These are phyloP conservation scores for Leucoma salicis DNA, from an alignment of 2,888 invertebrate species.

Conservation along the genomic window DNA sequence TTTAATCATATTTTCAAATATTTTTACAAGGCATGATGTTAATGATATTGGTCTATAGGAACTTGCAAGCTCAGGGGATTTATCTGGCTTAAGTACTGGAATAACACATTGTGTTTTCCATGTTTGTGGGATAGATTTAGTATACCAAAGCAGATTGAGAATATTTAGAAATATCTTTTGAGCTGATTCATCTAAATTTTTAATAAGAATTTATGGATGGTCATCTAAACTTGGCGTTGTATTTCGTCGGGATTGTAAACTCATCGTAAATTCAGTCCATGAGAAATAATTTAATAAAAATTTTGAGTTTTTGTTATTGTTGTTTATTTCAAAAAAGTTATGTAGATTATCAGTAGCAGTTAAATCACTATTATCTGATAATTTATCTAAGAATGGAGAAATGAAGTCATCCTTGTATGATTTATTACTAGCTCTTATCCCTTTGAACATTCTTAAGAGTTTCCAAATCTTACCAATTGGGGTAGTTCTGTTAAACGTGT, in stretches of 20 bases:
- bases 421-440: neutral
- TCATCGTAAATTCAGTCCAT: slow-evolving; percentile 3
- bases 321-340: neutral
- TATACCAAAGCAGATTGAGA: slow-evolving; percentile 11
- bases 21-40: slow-evolving; percentile 4
- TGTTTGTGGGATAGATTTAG: slow-evolving; percentile 1
- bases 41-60: slow-evolving; percentile 10
- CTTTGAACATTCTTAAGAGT: neutral
- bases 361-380: slow-evolving; percentile 2
- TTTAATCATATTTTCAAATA: slow-evolving; percentile 3
- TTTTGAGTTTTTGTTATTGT: neutral
- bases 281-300: neutral
- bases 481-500: neutral
- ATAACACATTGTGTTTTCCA: slow-evolving; percentile 5
- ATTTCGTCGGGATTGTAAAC: neutral
- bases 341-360: neutral
- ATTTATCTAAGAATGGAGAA: slow-evolving; percentile 1
- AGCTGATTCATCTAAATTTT: slow-evolving; percentile 7
- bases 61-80: slow-evolving; percentile 11
- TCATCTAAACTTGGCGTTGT: neutral
- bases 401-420: neutral
- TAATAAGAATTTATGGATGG: slow-evolving; percentile 1
- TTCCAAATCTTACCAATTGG: neutral
- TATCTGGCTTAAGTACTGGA: slow-evolving; percentile 14
- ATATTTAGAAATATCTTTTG: slow-evolving; percentile 7